These are phyloP conservation scores for Busseola fusca DNA, from an alignment of 2,888 invertebrate species.

Conservation along the genomic window DNA sequence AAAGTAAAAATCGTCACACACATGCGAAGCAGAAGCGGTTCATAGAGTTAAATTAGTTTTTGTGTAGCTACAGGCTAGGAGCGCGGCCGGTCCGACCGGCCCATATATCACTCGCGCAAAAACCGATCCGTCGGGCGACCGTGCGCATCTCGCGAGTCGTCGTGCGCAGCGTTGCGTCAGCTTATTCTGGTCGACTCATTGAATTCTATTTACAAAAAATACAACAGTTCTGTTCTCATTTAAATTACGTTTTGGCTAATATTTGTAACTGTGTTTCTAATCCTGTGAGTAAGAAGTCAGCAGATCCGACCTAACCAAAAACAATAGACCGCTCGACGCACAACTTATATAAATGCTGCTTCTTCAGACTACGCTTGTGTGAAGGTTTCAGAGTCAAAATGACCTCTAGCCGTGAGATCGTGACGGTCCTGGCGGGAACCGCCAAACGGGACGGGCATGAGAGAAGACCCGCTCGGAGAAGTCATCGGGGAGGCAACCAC, in stretches of 20 bases:
- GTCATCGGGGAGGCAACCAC: neutral
- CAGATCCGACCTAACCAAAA: neutral
- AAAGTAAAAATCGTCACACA: conserved; percentile 52
- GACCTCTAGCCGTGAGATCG: neutral
- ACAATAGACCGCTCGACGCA: neutral
- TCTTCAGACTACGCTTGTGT: neutral
- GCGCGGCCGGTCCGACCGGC: conserved; percentile 55
- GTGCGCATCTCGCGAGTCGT: neutral
- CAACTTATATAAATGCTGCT: neutral
- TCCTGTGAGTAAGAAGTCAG: neutral
- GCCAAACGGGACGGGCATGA: neutral
- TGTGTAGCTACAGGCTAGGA: conserved; percentile 21
- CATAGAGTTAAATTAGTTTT: conserved; percentile 51
- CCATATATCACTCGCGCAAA: conserved; percentile 65
- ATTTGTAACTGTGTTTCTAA: neutral
- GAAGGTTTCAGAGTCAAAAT: neutral
- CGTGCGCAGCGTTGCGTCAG: neutral
- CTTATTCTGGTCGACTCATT: neutral
- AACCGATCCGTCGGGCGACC: conserved; percentile 27
- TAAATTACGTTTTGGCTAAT: neutral
- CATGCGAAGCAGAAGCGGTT: conserved; percentile 46
- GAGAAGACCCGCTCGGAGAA: neutral
- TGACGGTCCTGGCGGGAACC: neutral
- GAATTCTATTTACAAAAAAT: neutral
- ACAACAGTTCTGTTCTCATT: neutral